Evolutionary conservation across 2,797 vertebrate species (phyloP), one percentile per base, ranked within the genome.

Genomic region (Tolypeutes matacus): DNA sequence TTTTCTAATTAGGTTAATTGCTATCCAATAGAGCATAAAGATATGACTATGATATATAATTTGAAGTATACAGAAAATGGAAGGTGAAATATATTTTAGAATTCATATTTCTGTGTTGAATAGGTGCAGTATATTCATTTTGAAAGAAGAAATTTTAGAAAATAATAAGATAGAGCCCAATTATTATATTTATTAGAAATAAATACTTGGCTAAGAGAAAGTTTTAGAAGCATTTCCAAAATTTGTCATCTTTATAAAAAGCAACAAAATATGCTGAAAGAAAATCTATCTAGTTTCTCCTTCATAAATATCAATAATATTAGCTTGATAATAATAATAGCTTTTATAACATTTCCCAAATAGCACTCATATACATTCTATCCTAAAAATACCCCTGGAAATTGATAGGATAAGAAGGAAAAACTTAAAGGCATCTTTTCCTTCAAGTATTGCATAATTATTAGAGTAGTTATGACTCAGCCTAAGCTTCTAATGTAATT

Each of bases 181-280:
- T 62, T 72, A 72, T 72, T 56, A 89, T 72, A 72, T 53, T 67
- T 81, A 77, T 86, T 77, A 78, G 21, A 65, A 89, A 67, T 85
- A 51, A 56, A n/a, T 27, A 25, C 27, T 77, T 86, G 25, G 39
- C 7, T 49, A 53, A 85, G 0, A 62, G 25, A 60, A 17, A 89
- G 83, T 73, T 77, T 72, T 75, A 31, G 2, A 78, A 6, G 1
- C 4, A 64, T 89, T 93, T 81, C n/a, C 10, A 77, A 92, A 72
- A 73, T 11, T 42, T 17, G 3, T 13, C 20, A 91, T 75, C 3
- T 78, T 73, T 53, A 86, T 60, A 60, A 73, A 80, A 86, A 60
- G 13, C 12, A 82, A 46, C 46, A 42, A 39, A 92, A 56, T 49
- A 42, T 21, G 3, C 18, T 86, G 20, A 46, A 67, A 78, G 29